phyloP scores from a whole-genome alignment of 2,113 vertebrate species.

The Zapus hudsonius region DNA sequence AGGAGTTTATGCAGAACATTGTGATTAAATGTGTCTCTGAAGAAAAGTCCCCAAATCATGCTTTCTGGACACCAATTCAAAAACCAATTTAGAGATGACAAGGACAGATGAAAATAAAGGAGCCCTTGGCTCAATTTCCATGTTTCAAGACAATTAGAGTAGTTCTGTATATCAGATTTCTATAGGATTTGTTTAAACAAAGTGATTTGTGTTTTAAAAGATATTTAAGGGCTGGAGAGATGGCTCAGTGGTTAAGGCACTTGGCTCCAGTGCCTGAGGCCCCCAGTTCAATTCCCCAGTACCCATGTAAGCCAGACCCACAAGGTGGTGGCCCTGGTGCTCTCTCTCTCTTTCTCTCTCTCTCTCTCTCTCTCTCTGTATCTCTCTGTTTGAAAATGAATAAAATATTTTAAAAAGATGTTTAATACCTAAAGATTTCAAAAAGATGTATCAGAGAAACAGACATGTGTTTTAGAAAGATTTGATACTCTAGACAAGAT shows the following conservation, averaged over 20 bases:
- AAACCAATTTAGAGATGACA: neutral
- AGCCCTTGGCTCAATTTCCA: neutral
- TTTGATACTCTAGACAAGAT: neutral
- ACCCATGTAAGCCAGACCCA: no score
- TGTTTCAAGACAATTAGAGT: neutral
- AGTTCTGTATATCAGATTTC: neutral
- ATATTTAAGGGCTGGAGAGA: no score
- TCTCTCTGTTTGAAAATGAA: no score
- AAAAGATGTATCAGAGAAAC: neutral
- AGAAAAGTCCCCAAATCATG: slow-evolving; percentile 5
- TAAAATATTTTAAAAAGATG: no score
- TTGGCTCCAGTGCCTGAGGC: no score
- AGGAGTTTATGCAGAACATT: neutral
- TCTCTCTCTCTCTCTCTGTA: no score
- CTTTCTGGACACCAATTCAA: neutral
- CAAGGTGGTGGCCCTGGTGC: no score
- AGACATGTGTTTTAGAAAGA: neutral
- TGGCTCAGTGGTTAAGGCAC: no score
- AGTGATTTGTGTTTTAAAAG: neutral
- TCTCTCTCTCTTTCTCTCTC: no score
- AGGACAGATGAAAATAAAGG: neutral
- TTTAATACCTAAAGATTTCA: neutral
- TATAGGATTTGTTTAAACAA: neutral
- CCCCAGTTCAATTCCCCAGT: no score
- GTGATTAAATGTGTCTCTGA: neutral